A percentile compares a stretch with the other conserved stretches of the same genome.
These are phyloP conservation scores for Lophotriccus pileatus DNA, from an alignment of 2,797 vertebrate species.

Conservation along the genomic window DNA sequence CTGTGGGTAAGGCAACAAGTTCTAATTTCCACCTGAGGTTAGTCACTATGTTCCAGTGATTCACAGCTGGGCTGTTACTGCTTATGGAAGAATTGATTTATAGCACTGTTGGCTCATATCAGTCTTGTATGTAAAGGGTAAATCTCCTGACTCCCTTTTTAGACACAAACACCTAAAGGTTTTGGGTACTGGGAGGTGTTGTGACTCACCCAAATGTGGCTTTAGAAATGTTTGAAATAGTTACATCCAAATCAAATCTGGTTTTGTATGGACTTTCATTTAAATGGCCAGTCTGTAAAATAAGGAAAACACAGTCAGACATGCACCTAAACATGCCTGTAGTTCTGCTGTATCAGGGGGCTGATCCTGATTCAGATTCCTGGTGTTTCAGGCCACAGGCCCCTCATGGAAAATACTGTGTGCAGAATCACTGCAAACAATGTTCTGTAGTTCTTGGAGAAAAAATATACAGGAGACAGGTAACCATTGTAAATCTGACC, in stretches of 20 bases:
- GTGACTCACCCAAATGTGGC: background rate
- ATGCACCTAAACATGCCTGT: background rate
- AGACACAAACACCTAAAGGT: background rate
- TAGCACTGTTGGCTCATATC: background rate
- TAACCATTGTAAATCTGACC: background rate
- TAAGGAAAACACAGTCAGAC: background rate
- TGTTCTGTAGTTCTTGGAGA: background rate
- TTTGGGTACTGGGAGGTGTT: background rate
- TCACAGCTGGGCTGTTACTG: slow-evolving; percentile 17
- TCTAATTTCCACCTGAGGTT: slow-evolving; percentile 39
- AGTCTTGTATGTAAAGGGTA: background rate
- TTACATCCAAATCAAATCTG: background rate
- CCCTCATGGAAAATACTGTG: background rate
- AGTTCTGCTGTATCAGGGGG: background rate
- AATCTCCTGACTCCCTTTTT: background rate
- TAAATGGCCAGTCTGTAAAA: background rate
- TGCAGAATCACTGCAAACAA: background rate
- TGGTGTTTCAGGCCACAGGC: background rate
- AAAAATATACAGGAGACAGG: background rate
- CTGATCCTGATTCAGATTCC: background rate
- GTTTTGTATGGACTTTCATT: background rate
- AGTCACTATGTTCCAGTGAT: slow-evolving; percentile 44
- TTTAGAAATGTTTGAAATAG: background rate
- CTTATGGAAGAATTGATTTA: slow-evolving; percentile 15
- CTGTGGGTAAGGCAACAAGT: background rate